These are phyloP conservation scores for Zele albiditarsus DNA, from an alignment of 2,888 invertebrate species.

Conservation along the genomic window DNA sequence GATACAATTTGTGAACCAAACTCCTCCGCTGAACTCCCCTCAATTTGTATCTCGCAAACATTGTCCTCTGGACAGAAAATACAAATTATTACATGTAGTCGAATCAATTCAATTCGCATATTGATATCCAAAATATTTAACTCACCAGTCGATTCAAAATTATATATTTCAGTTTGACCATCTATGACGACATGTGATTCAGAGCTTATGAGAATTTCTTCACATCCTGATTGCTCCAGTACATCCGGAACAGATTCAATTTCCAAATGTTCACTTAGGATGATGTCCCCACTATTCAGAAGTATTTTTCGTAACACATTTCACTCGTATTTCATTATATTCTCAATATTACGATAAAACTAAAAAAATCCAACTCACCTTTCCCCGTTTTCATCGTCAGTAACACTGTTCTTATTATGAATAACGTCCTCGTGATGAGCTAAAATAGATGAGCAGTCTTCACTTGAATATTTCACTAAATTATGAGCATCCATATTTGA, in stretches of 20 bases:
- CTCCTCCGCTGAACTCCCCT: constrained; percentile 73
- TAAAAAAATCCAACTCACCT: constrained; percentile 19
- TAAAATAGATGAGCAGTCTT: constrained; percentile 27
- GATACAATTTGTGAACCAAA: constrained; percentile 76
- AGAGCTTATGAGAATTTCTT: constrained; percentile 50
- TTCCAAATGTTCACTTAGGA: not conserved
- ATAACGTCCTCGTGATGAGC: constrained; percentile 39
- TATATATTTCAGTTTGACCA: constrained; percentile 56
- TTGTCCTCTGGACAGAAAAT: constrained; percentile 48
- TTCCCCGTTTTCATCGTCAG: constrained; percentile 41
- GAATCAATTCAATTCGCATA: not conserved
- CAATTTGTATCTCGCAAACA: constrained; percentile 53
- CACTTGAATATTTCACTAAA: constrained; percentile 37
- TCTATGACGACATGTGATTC: constrained; percentile 54
- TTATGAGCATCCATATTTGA: constrained; percentile 21
- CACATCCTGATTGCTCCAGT: constrained; percentile 41
- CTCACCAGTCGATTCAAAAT: constrained; percentile 55
- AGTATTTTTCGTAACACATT: not conserved
- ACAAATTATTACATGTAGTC: not conserved
- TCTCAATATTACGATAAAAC: not conserved
- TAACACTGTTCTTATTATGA: constrained; percentile 45
- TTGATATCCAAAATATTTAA: not conserved
- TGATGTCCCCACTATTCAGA: not conserved
- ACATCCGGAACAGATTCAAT: constrained; percentile 39
- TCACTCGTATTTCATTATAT: not conserved